Evolutionary conservation across 2,888 invertebrate genomes (phyloP), one percentile per base, ranked within the genome.

Genomic region (Eremobia ochroleuca): DNA sequence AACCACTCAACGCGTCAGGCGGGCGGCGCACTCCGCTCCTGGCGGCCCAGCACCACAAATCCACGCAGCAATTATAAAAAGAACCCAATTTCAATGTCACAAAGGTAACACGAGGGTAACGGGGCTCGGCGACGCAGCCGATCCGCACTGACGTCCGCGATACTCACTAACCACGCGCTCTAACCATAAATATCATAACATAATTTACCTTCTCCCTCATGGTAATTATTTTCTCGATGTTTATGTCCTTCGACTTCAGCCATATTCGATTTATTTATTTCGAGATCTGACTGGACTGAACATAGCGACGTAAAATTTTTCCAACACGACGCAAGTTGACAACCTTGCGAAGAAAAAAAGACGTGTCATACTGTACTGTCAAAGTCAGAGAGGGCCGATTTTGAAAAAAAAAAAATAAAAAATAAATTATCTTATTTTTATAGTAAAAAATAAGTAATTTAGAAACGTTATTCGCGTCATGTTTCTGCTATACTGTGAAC

Each of bases 11-110:
- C 88, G 90, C 88, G 90, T 91, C 90, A 91, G 84, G 90, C 90
- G 88, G 90, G 89, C 90, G 90, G 91, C 91, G 87, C 93, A 92
- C 93, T 94, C 89, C 90, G 91, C 89, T 93, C 93, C 94, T 94
- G 93, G 92, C 92, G 90, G 91, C 91, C 92, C 94, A 94, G 94
- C 96, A 95, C 94, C 94, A 94, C 91, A 93, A 84, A 95, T 96
- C 95, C 96, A 96, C 94, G 95, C 96, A 96, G 96, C 95, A 96
- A 96, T 94, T 96, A 96, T 95, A 96, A 96, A 96, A 96, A 96
- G 96, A 96, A 95, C 95, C 95, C 95, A 95, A 94, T 94, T 96
- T 96, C 96, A 96, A 96, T 96, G 96, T 96, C 96, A 96, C 95
- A 94, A 94, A 93, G 90, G 94, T 91, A 94, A 95, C 96, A 96